A percentile compares a stretch with the other conserved stretches of the same genome.
phyloP scores from a whole-genome alignment of 2,888 invertebrate species.

The Lathronympha strigana region DNA sequence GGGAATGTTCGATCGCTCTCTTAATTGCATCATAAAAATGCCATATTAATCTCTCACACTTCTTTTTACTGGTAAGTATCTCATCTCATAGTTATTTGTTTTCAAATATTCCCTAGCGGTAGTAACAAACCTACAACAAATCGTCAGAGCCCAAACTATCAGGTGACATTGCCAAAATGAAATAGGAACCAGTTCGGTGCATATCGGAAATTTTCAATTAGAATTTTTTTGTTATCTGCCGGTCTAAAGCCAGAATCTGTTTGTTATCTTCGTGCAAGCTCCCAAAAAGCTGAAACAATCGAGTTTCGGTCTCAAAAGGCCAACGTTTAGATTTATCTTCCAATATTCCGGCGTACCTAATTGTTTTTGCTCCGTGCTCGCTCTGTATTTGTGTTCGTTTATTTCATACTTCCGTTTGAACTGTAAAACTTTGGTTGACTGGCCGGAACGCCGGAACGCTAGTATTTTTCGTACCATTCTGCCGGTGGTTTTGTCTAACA shows the following conservation, averaged over 20 bases:
- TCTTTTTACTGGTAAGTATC: too few species aligned
- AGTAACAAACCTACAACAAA: not conserved
- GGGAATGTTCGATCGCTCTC: too few species aligned
- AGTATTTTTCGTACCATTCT: constrained; percentile 35
- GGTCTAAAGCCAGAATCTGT: not conserved
- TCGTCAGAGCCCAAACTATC: not conserved
- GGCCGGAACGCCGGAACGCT: constrained; percentile 33
- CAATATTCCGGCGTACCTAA: constrained; percentile 22
- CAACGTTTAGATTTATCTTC: constrained; percentile 27
- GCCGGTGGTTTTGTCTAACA: constrained; percentile 33
- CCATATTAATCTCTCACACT: too few species aligned
- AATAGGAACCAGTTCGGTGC: not conserved
- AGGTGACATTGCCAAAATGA: not conserved
- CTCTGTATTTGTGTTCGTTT: constrained; percentile 24
- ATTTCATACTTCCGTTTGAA: constrained; percentile 38
- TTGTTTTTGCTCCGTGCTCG: constrained; percentile 17
- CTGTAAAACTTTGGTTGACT: constrained; percentile 40
- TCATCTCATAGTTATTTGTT: too few species aligned
- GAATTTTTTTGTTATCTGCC: not conserved
- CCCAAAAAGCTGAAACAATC: constrained; percentile 14
- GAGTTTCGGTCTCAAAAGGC: constrained; percentile 23
- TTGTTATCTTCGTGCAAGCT: constrained; percentile 10
- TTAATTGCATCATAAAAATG: too few species aligned
- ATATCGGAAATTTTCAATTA: constrained; percentile 10
- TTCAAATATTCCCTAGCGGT: too few species aligned